Base-by-base conservation (phyloP, 1,140 invertebrate genomes). In the Bombyx mandarina region DNA sequence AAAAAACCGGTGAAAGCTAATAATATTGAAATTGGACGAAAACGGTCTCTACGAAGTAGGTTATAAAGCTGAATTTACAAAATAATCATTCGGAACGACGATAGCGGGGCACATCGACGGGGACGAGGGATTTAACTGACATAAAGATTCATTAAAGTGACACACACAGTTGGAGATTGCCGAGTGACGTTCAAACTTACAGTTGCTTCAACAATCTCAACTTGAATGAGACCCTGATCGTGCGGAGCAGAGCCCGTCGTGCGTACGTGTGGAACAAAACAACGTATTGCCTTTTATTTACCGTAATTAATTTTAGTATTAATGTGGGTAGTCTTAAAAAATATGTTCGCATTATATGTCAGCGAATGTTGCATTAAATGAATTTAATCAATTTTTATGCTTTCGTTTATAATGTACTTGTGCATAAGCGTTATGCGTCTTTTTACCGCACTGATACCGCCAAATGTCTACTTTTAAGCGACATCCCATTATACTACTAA, bases 221-320 rank as follows among this genome's bases (percentile, higher is more conserved):
- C 83, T 82, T 83, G 83, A 75, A 85, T 73, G 79, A 76, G 75
- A 81, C 77, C 80, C 83, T 86, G 81, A 69, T 67, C 75, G 68
- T 72, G 73, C 73, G 71, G 67, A 60, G 78, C 72, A 69, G 66
- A 62, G 71, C 74, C 79, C 80, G 78, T 71, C 69, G 79, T 70
- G 75, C 67, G 77, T 74, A 84, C 80, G 82, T 84, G 83, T 83
- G 82, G 70, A 86, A 85, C 74, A 85, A 82, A 85, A 86, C 67
- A 84, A 82, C 62, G 67, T 66, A 61, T 71, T 66, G 65, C 62
- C 59, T 75, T 80, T 77, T 82, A 80, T 77, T 18, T 72, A 69
- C 66, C 60, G 61, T 62, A 65, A 67, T 56, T 57, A 18, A 50
- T 18, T 49, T 12, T 64, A 46, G 22, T 44, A 56, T 54, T 35